These are phyloP conservation scores for Thysanoteuthis rhombus DNA, from an alignment of 2,888 invertebrate species.

Conservation along the genomic window DNA sequence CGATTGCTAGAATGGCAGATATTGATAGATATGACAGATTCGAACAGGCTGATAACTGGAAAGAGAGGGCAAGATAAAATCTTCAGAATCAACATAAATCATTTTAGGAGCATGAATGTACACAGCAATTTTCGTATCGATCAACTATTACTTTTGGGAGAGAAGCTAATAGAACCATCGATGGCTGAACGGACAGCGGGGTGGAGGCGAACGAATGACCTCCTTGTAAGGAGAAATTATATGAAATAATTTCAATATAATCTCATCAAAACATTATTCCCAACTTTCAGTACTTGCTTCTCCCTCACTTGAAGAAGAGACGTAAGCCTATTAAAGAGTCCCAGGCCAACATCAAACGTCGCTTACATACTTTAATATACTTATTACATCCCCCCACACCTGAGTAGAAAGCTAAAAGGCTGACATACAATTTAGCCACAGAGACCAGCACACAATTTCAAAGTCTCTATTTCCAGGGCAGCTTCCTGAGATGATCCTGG, in stretches of 20 bases:
- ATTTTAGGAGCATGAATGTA: too few relatives aligned
- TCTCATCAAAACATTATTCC: background rate
- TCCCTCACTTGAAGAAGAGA: background rate
- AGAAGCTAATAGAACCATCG: too few relatives aligned
- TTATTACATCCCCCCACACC: background rate
- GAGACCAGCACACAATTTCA: background rate
- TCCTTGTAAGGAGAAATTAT: background rate
- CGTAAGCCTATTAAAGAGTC: background rate
- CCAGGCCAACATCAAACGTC: background rate
- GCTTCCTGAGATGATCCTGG: background rate
- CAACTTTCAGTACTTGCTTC: background rate
- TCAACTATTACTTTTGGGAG: too few relatives aligned
- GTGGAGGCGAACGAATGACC: too few relatives aligned
- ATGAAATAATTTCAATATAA: background rate
- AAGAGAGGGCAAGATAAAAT: too few relatives aligned
- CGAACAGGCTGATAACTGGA: too few relatives aligned
- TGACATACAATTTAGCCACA: background rate
- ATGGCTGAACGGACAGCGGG: too few relatives aligned
- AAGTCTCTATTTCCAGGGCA: background rate
- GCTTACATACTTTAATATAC: background rate
- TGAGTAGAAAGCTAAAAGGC: background rate
- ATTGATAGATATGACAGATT: too few relatives aligned
- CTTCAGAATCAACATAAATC: too few relatives aligned
- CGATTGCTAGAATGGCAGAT: too few relatives aligned
- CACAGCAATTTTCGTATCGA: too few relatives aligned